Base-by-base conservation (phyloP, 2,113 vertebrate species). In the Albula goreensis region DNA sequence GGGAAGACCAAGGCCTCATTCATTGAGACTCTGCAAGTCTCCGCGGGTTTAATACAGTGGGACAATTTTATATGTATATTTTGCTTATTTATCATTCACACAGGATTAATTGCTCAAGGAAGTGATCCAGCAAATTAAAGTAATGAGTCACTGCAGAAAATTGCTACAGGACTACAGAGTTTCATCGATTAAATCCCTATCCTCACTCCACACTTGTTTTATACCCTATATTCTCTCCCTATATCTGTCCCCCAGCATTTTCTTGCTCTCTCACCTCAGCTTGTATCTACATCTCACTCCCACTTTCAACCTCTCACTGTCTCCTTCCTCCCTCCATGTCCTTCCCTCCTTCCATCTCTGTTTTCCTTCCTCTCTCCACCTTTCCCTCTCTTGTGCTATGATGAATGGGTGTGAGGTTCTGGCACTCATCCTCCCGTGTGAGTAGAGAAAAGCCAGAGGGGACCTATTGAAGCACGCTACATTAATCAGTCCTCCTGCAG, bases 231-330 rank as follows among this genome's bases (percentile, higher is more conserved):
- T 2, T 13, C 57, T 60, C 12, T 15, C 11, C 11, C 57, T 60
- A 11, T 60, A 0, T 60, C 57, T 12, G 3, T 60, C 57, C 3
- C 11, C 57, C 57, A 41, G 31, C 31, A 41, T 41, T 15, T 12
- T 15, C 12, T 86, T 89, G 86, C 85, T 83, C 83, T 88, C 85
- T 11, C 78, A 63, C 74, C 88, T 84, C 31, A 51, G 78, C 56
- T 22, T 81, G 60, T n/a, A 25, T 25, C 41, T 48, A n/a, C 31
- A 15, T 57, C n/a, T 12, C 11, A 3, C 57, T 10, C 57, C 57
- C 9, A 1, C 57, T 60, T 15, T 60, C 57, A 3, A 3, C 17
- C 56, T 48, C 12, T 49, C 78, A 25, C 13, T 53, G 53, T 22
- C 48, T 17, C 85, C 2, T 48, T 83, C 78, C 5, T 4, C 2